Conservation (phyloP, 2,113 vertebrate genomes). For the Rissa tridactyla region DNA sequence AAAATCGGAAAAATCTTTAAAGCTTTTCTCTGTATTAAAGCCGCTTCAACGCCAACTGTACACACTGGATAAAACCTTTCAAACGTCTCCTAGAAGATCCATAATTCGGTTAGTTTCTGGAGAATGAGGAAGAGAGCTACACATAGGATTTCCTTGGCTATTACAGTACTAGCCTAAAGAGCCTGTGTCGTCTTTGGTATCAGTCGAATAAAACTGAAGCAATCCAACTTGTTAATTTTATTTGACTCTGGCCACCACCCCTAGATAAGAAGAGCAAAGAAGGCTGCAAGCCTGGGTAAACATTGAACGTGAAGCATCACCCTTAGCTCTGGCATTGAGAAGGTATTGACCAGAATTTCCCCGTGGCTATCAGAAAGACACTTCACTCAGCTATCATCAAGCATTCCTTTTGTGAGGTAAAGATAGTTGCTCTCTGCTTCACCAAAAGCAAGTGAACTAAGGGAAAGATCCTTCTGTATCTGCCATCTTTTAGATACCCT, state of each 20-base stretch:
- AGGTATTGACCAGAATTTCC: neutral
- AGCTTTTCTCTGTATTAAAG: neutral
- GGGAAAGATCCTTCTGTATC: rapidly evolving
- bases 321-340: neutral
- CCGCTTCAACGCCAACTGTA: neutral
- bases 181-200: neutral
- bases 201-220: neutral
- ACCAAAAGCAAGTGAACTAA: neutral
- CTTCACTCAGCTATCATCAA: neutral
- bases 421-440: neutral
- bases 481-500: neutral
- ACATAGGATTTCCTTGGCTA: neutral
- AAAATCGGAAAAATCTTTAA: neutral
- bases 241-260: neutral
- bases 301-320: neutral
- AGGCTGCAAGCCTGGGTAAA: neutral
- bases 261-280: neutral
- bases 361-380: neutral
- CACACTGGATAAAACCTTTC: neutral
- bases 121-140: neutral
- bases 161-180: neutral
- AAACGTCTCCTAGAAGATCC: neutral
- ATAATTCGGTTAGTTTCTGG: neutral
- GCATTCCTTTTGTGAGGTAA: neutral
- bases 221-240: neutral